Evolutionary conservation across 2,888 invertebrate genomes (phyloP).

Genomic region (Aricia artaxerxes): DNA sequence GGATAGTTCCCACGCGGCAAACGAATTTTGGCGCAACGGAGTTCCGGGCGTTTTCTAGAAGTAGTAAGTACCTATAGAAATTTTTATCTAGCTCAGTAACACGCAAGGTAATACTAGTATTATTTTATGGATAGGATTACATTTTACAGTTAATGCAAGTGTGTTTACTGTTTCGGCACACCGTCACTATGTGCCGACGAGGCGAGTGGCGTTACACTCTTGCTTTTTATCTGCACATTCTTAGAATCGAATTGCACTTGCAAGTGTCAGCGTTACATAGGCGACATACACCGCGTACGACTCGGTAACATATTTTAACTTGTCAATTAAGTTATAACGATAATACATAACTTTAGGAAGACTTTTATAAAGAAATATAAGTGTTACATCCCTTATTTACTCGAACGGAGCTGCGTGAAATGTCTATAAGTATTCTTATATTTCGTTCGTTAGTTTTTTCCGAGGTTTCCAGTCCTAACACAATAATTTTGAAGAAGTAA

Average conservation of each 20-base stretch:
- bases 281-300: not conserved
- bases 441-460: too few relatives aligned
- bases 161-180: constrained; percentile 1
- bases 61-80: not conserved
- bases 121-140: constrained; percentile 19
- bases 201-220: constrained; percentile 11
- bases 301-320: not conserved
- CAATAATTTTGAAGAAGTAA: too few relatives aligned
- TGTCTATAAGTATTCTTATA: too few relatives aligned
- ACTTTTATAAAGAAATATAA: too few relatives aligned
- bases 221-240: constrained; percentile 29
- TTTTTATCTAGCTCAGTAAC: not conserved
- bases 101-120: not conserved
- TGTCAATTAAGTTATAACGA: too few relatives aligned
- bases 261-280: constrained; percentile 19
- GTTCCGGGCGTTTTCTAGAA: not conserved
- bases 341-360: not conserved
- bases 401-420: too few relatives aligned
- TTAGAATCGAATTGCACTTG: constrained; percentile 33
- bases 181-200: not conserved
- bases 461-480: too few relatives aligned
- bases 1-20: not conserved
- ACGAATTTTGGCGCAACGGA: not conserved
- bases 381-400: too few relatives aligned
- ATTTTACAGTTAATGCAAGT: constrained; percentile 15